Evolutionary conservation across 2,888 invertebrate species (phyloP).

Genomic region (Fragum sueziense): DNA sequence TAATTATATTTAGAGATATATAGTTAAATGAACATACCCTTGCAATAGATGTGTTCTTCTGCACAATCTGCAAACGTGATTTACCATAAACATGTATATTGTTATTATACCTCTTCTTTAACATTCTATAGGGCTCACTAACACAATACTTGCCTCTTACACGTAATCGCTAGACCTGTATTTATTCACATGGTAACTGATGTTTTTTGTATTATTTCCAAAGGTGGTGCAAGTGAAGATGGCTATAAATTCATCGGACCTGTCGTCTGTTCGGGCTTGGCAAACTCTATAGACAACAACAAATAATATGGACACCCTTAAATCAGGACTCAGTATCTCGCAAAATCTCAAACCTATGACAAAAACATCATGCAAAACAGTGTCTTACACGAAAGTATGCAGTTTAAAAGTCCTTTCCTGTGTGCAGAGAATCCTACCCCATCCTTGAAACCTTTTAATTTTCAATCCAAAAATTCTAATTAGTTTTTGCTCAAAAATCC

Average conservation of each 20-base stretch:
- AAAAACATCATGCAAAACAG: not conserved
- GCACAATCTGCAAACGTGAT: no score
- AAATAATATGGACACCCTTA: slow-evolving; percentile 3
- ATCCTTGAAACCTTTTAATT: not conserved
- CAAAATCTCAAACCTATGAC: not conserved
- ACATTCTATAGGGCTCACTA: not conserved
- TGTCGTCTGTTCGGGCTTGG: slow-evolving; percentile 61
- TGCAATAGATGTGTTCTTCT: no score
- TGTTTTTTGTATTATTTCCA: slow-evolving; percentile 39
- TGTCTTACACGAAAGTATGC: not conserved
- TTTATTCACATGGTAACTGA: not conserved
- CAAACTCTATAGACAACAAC: not conserved
- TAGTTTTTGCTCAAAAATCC: not conserved
- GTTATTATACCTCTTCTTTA: no score
- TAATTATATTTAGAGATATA: no score
- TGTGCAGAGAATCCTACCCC: not conserved
- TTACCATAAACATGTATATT: no score
- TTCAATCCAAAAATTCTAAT: not conserved
- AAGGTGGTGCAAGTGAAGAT: slow-evolving; percentile 69
- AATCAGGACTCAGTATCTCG: not conserved
- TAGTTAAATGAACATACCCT: no score
- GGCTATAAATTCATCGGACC: slow-evolving; percentile 68
- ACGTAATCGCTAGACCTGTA: not conserved
- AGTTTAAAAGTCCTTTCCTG: not conserved
- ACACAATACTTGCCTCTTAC: not conserved